Evolutionary conservation across 2,113 vertebrate species (phyloP), one percentile per base, ranked within the genome.

Genomic region (Tapirus terrestris): DNA sequence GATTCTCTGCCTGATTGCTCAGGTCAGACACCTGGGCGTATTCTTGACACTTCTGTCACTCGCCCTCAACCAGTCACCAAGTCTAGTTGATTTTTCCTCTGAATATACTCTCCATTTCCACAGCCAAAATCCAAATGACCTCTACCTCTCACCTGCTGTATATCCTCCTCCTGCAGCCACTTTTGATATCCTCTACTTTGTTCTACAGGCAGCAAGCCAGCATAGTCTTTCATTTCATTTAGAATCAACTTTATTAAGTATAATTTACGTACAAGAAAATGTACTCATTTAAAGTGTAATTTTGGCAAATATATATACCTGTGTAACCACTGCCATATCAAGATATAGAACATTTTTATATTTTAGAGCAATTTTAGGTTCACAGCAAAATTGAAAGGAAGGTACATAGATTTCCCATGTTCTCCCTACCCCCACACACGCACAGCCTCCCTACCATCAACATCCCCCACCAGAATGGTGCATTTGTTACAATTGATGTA

Each of bases 291-390:
- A 53, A 91, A 91, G 18, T 45, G 13, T 45, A 73, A 45, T 94
- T 77, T 76, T 29, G 33, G 82, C 13, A 84, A 65, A 45, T 72
- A n/a, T 33, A 43, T n/a, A n/a, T 10, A 67, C 23, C 51, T 61
- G 16, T 85, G 27, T 81, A 92, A 86, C 25, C 33, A 84, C 29
- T 25, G 76, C 31, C 7, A 8, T 33, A 56, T 60, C 23, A 18
- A 75, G 70, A 67, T 36, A 53, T 0, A 82, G 43, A 80, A 85
- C 20, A 39, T 56, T 70, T 81, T 65, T 48, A 48, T 68, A 31
- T 79, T 70, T 91, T 77, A 94, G 61, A 76, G 77, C 6, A n/a
- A 5, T 75, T 83, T 94, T 65, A 77, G 20, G 17, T 63, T 96
- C 53, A 82, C 25, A 87, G 82, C 29, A 87, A 82, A 77, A 45